Base-by-base conservation (phyloP, 2,888 invertebrate species). In the Hybos culiciformis region DNA sequence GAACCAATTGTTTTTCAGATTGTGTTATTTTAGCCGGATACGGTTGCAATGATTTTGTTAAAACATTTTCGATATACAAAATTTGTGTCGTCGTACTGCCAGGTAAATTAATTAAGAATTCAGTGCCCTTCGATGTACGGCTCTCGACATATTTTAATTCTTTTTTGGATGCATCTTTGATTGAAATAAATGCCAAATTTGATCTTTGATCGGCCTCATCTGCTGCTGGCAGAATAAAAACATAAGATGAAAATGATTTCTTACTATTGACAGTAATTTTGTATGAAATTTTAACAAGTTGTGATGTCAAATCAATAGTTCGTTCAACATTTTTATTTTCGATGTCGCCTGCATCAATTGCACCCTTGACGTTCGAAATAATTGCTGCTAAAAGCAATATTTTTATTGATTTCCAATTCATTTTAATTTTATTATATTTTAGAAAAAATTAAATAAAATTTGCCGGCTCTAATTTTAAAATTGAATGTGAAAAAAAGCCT, bases 1-100 rank as follows among this genome's bases (percentile, higher is more conserved):
- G 77, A 1, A 98, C 88, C 49, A 92, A 71, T 59, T 99, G 98
- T 56, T 88, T 87, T 56, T 98, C 97, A 48, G 85, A 80, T 63
- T 98, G 98, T 0, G 79, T 74, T 47, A 98, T 93, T 53, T 82
- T 77, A 9, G 78, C 78, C 2, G 98, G 98, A 66, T 84, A 86
- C 0, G 97, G 90, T 23, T 69, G 62, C 21, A 96, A 69, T 14
- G 78, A 72, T 58, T 88, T 83, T 0, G 83, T 80, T 39, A 80
- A 78, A 1, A 87, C 76, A 8, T 77, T 71, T 58, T 92, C 88
- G 1, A 88, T 67, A 23, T 56, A 49, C 8, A 66, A 31, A 2
- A 56, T 55, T 46, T 61, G 61, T n/a, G 50, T 56, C n/a, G 55
- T 45, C 3, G 54, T 45, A 6, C 51, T 45, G 14, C 47, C 49